phyloP scores from a whole-genome alignment of 1,140 invertebrate species.

The Harlomillsia oculata region DNA sequence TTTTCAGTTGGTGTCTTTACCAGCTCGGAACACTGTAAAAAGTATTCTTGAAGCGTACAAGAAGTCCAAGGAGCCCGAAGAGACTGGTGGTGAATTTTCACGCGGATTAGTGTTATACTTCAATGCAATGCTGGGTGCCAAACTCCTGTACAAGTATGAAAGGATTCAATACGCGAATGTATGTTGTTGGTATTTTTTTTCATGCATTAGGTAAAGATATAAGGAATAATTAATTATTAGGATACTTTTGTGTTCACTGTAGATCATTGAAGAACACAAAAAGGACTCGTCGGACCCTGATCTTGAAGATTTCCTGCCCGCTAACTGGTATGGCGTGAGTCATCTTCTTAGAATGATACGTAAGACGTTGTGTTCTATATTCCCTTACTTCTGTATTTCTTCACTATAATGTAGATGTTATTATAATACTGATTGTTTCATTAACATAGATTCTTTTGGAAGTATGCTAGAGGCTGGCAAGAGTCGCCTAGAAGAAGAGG shows the following conservation, averaged over 20 bases:
- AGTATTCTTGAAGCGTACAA: constrained; percentile 82
- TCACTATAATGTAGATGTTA: neutral
- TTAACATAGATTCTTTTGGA: no score
- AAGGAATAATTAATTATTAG: no score
- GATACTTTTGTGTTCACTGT: no score
- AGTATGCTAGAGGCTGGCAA: constrained; percentile 80
- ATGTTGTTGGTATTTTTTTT: no score
- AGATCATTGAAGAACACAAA: neutral
- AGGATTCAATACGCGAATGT: constrained; percentile 77
- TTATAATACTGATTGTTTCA: neutral
- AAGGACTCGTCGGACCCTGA: neutral
- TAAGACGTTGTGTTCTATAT: constrained; percentile 40
- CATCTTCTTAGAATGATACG: constrained; percentile 80
- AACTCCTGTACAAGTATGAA: constrained; percentile 91
- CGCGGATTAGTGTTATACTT: constrained; percentile 89
- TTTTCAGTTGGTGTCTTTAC: constrained; percentile 60
- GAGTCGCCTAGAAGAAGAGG: constrained; percentile 80
- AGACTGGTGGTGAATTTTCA: constrained; percentile 61
- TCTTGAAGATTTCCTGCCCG: constrained; percentile 41
- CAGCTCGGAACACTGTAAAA: constrained; percentile 74
- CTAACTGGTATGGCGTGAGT: constrained; percentile 81
- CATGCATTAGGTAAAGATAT: no score
- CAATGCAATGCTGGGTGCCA: constrained; percentile 83
- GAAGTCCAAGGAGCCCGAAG: constrained; percentile 48
- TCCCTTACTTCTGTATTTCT: neutral